Conservation (phyloP, 1,140 invertebrate species). For the Drosophila kohkoa region DNA sequence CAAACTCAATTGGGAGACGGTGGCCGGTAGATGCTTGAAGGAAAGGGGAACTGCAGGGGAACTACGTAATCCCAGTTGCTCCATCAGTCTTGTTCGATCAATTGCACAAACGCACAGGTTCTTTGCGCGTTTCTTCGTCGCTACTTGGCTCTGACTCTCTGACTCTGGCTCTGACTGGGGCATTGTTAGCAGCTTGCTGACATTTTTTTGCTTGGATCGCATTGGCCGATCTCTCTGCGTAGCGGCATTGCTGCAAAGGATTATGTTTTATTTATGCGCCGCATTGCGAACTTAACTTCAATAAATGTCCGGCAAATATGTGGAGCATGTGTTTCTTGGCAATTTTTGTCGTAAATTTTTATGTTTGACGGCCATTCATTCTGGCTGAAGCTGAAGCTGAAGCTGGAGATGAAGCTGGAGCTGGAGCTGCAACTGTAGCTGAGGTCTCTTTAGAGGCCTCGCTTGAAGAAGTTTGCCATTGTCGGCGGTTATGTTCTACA, state of each 20-base stretch:
- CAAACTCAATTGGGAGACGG: slow-evolving; percentile 72
- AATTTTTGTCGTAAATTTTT: slow-evolving; percentile 84
- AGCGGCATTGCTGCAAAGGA: slow-evolving; percentile 64
- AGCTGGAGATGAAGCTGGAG: background rate
- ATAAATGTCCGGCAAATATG: slow-evolving; percentile 85
- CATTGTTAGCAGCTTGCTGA: slow-evolving; percentile 67
- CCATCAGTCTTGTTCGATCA: slow-evolving; percentile 84
- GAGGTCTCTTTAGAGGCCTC: slow-evolving; percentile 27
- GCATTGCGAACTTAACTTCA: slow-evolving; percentile 83
- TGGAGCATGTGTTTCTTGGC: slow-evolving; percentile 84
- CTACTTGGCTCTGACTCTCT: slow-evolving; percentile 21
- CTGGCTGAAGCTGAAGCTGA: slow-evolving; percentile 7
- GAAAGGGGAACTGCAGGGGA: slow-evolving; percentile 9
- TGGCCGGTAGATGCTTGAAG: background rate
- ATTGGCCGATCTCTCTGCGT: slow-evolving; percentile 34
- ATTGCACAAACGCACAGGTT: slow-evolving; percentile 82
- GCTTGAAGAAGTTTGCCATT: slow-evolving; percentile 46
- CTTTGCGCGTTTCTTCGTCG: slow-evolving; percentile 43
- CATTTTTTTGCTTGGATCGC: slow-evolving; percentile 31
- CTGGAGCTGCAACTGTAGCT: background rate
- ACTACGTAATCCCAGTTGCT: slow-evolving; percentile 81
- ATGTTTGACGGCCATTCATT: slow-evolving; percentile 63
- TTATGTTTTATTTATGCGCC: slow-evolving; percentile 85
- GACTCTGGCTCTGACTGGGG: background rate
- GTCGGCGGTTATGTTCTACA: slow-evolving; percentile 80